Conservation (phyloP, 2,797 vertebrate genomes). For the Melanotaenia nigrans region DNA sequence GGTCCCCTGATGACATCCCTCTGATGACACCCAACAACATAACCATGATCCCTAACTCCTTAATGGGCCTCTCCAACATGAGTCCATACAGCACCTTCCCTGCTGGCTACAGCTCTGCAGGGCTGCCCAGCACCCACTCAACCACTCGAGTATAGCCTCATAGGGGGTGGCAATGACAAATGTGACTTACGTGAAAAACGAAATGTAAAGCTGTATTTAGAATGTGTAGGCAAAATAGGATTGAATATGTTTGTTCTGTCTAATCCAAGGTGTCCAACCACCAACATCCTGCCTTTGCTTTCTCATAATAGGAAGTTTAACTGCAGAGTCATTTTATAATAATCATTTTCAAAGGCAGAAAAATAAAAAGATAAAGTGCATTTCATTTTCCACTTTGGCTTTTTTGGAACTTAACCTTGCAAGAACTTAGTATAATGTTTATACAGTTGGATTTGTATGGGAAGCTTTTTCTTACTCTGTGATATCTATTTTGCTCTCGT, state of each 20-base stretch:
- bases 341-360: constrained; percentile 74
- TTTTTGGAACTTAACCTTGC: constrained; percentile 80
- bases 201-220: constrained; percentile 75
- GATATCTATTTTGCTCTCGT: constrained; percentile 79
- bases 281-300: constrained; percentile 77
- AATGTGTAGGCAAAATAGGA: constrained; percentile 76
- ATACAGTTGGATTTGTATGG: constrained; percentile 84
- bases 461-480: constrained; percentile 84
- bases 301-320: constrained; percentile 75
- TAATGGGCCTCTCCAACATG: constrained; percentile 96
- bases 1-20: constrained; percentile 96
- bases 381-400: constrained; percentile 81
- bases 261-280: constrained; percentile 69
- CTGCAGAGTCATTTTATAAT: constrained; percentile 79
- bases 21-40: constrained; percentile 95
- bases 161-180: constrained; percentile 16
- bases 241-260: constrained; percentile 71
- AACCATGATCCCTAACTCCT: constrained; percentile 97
- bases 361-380: constrained; percentile 67
- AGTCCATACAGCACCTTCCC: constrained; percentile 98
- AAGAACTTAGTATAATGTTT: constrained; percentile 83
- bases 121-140: constrained; percentile 97
- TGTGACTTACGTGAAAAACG: constrained; percentile 44
- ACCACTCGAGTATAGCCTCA: constrained; percentile 95
- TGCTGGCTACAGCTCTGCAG: constrained; percentile 93